Evolutionary conservation across 2,797 vertebrate species (phyloP), one percentile per base, ranked within the genome.

Genomic region (Propithecus deckenii): DNA sequence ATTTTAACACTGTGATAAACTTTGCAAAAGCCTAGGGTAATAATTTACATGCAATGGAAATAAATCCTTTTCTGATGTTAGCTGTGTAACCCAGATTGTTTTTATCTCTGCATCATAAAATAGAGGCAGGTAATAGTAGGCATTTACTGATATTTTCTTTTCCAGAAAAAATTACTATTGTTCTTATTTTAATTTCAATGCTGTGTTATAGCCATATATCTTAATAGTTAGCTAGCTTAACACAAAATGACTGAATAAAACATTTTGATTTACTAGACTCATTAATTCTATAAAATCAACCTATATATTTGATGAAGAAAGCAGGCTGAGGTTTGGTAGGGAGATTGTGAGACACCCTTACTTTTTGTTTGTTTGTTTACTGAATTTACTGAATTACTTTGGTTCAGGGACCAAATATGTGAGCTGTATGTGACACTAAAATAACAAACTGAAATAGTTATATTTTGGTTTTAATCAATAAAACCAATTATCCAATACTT

Each of bases 401-500:
- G 67, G 10, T 55, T 76, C 28, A 78, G 3, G 48, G 30, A 65
- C 28, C 35, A 46, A 86, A 50, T 55, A 63, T 41, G 32, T 48
- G 22, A 91, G 18, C 22, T 63, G 3, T 38, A 55, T 65, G 17
- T 88, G 55, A 86, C 30, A 57, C 1, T 43, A 65, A 94, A 86
- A 63, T 35, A 92, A 71, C 10, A 85, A 61, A 48, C 52, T 23
- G 32, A 95, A 84, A 75, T 30, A 59, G 7, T 81, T 84, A 35
- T 48, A 83, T 88, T 89, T 93, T 38, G 55, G 41, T 75, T 95
- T 84, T 57, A 79, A 75, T 86, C 38, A 78, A 61, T 96, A 57
- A 83, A 81, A 78, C 25, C 20, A 79, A 55, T 15, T 65, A 48
- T 32, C 23, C 35, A 43, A 41, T 61, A 55, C 74, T 78, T 84